Percentiles rank a stretch among this genome's conserved stretches.
These are phyloP conservation scores for Papilio polytes DNA, from an alignment of 1,140 invertebrate species.

Conservation along the genomic window DNA sequence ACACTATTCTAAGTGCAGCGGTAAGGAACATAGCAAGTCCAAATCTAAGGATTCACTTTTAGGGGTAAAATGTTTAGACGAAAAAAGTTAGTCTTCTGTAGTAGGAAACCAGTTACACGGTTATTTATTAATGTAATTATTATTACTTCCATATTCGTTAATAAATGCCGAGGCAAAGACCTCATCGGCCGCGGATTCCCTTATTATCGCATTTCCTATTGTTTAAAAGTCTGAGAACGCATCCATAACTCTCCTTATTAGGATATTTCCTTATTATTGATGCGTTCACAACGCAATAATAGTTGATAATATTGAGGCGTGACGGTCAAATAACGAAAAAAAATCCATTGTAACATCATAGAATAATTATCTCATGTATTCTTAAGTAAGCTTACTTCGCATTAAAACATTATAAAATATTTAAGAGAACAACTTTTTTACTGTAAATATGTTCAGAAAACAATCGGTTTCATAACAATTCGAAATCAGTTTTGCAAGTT, in stretches of 20 bases:
- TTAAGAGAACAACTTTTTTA: not conserved
- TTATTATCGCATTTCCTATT: not conserved
- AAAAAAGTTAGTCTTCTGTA: too few relatives aligned
- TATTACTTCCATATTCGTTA: not conserved
- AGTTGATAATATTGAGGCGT: not conserved
- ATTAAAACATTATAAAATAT: not conserved
- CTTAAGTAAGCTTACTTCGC: not conserved
- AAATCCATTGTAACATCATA: not conserved
- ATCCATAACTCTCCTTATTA: not conserved
- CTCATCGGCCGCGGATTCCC: not conserved
- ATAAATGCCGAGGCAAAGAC: not conserved
- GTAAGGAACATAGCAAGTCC: too few relatives aligned
- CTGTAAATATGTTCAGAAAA: not conserved
- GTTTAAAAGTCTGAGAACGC: not conserved
- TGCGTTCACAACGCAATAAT: not conserved
- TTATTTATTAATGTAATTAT: not conserved
- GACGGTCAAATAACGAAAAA: not conserved
- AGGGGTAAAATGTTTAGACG: too few relatives aligned
- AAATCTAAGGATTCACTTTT: too few relatives aligned
- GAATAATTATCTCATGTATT: not conserved
- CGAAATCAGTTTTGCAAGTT: not conserved
- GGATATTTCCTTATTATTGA: not conserved
- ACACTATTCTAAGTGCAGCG: too few relatives aligned
- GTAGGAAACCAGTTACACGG: too few relatives aligned
- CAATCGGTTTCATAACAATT: not conserved